Conservation (phyloP, 2,888 invertebrate species). For the Hypselothyrea guttata region DNA sequence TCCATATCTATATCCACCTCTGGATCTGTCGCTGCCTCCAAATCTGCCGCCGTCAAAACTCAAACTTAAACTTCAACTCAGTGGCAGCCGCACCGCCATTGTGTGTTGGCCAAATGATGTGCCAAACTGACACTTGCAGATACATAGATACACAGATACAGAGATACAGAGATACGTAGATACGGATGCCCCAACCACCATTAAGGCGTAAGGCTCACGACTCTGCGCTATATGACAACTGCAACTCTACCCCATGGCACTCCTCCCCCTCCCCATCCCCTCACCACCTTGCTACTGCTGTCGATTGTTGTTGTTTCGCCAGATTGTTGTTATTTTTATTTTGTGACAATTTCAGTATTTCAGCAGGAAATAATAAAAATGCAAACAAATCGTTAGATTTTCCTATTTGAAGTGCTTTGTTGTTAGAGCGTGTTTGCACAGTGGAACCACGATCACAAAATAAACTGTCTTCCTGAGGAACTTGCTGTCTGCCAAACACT, state of each 20-base stretch:
- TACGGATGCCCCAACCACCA: slow-evolving; percentile 38
- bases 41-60: slow-evolving; percentile 77
- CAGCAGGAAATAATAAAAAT: slow-evolving; percentile 79
- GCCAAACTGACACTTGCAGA: slow-evolving; percentile 74
- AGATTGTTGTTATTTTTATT: slow-evolving; percentile 59
- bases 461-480: background rate
- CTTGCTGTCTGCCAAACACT: background rate
- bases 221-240: background rate
- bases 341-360: slow-evolving; percentile 69
- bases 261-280: background rate
- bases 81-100: slow-evolving; percentile 52
- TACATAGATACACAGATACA: slow-evolving; percentile 63
- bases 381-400: slow-evolving; percentile 79
- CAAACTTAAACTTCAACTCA: slow-evolving; percentile 65
- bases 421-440: slow-evolving; percentile 36
- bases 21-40: slow-evolving; percentile 43
- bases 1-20: slow-evolving; percentile 41
- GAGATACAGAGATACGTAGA: too few species aligned
- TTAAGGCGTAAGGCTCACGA: slow-evolving; percentile 31
- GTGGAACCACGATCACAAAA: slow-evolving; percentile 21
- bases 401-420: slow-evolving; percentile 65
- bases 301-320: slow-evolving; percentile 12
- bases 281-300: slow-evolving; percentile 2
- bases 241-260: background rate
- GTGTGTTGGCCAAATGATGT: slow-evolving; percentile 76